These are phyloP conservation scores for Rugalucina vietnamica DNA, from an alignment of 2,888 invertebrate genomes.

Conservation along the genomic window DNA sequence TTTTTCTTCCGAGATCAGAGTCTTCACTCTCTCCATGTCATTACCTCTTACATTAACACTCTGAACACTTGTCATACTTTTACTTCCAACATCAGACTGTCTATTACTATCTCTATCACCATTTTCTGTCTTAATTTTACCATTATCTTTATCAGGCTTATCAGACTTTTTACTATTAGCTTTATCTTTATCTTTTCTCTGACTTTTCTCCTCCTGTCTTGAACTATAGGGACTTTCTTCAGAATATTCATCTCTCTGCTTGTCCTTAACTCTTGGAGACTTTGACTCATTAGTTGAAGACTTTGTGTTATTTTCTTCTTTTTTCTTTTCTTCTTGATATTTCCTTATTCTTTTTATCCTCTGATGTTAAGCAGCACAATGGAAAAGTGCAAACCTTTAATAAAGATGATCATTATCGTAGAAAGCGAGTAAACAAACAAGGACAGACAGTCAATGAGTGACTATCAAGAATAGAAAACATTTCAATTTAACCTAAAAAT, in stretches of 20 bases:
- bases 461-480: too few species aligned
- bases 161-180: constrained; percentile 21
- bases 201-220: not conserved
- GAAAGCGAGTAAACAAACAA: too few species aligned
- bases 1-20: constrained; percentile 58
- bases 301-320: not conserved
- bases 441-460: too few species aligned
- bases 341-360: not conserved
- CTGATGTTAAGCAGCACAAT: not conserved
- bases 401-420: not conserved
- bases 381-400: constrained; percentile 15
- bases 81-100: not conserved
- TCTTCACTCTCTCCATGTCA: constrained; percentile 60
- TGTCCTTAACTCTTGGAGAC: not conserved
- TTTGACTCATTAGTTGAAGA: not conserved
- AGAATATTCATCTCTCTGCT: too few species aligned
- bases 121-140: constrained; percentile 25
- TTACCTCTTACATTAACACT: constrained; percentile 39
- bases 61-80: constrained; percentile 52
- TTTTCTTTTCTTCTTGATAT: not conserved
- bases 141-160: constrained; percentile 5
- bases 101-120: constrained; percentile 60
- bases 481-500: too few species aligned
- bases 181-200: constrained; percentile 22
- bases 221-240: not conserved